Conservation (phyloP, 2,113 vertebrate genomes). For the Aphyosemion australe region DNA sequence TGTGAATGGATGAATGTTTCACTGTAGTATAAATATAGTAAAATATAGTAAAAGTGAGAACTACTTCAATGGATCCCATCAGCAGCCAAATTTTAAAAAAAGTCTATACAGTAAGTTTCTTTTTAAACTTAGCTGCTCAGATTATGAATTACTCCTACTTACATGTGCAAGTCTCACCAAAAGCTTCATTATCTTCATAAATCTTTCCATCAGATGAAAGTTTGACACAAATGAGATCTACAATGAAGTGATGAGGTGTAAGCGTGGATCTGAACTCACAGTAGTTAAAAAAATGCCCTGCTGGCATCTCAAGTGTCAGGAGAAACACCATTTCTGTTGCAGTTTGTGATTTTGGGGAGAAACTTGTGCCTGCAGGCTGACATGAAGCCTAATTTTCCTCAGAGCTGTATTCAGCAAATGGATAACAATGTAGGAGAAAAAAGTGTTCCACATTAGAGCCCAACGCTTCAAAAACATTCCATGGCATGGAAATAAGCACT, state of each 20-base stretch:
- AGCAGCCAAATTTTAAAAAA: too few species aligned
- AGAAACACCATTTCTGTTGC: constrained; percentile 16
- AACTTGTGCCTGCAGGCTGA: constrained; percentile 21
- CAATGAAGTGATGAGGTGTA: constrained; percentile 41
- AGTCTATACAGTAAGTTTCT: too few species aligned
- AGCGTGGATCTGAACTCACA: constrained; percentile 14
- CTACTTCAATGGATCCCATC: too few species aligned
- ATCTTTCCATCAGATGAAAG: constrained; percentile 13
- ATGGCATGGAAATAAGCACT: constrained; percentile 49
- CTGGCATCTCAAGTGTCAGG: constrained; percentile 22
- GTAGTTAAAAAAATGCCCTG: constrained; percentile 6
- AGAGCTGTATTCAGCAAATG: constrained; percentile 48
- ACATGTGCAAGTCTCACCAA: constrained; percentile 10
- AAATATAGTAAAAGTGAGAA: too few species aligned
- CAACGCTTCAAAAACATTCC: constrained; percentile 16
- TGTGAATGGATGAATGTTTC: too few species aligned
- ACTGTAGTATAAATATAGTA: too few species aligned
- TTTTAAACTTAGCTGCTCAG: constrained; percentile 3
- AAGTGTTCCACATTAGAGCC: constrained; percentile 3
- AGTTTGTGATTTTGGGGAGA: constrained; percentile 16
- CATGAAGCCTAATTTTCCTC: constrained; percentile 19
- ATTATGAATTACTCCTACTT: constrained; percentile 17
- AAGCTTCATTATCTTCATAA: constrained; percentile 32
- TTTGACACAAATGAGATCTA: background rate
- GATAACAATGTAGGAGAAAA: constrained; percentile 51